Evolutionary conservation across 2,888 invertebrate genomes (phyloP), one percentile per base, ranked within the genome.

Genomic region (Monochamus alternatus): DNA sequence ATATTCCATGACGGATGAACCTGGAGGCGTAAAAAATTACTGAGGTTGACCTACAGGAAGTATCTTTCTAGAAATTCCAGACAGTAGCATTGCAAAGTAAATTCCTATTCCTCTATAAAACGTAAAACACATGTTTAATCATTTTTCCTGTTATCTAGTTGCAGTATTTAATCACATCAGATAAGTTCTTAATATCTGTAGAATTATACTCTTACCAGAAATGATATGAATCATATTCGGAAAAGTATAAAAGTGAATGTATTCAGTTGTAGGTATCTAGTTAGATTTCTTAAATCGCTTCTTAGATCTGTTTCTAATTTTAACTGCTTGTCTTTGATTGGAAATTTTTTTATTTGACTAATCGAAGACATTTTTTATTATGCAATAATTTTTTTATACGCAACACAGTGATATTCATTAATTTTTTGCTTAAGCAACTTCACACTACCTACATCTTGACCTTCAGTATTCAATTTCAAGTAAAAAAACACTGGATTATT

Each of bases 1-100:
- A 59, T 38, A 68, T 68, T 59, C 68, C 58, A 68, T 68, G 58
- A 68, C 68, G 30, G 68, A 58, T 59, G 68, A 68, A 32, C 68
- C 51, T 68, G 68, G 43, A 58, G 68, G 58, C 68, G 58, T 59
- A 51, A 68, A 55, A 64, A 64, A 22, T 64, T 30, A 64, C 44
- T 47, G 43, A 63, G 64, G 32, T 64, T 47, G 44, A 14, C 30
- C 47, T 64, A 47, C 22, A 64, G 64, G 64, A 64, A 44, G 64
- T 64, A 44, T 44, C 43, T 44, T 63, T 44, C 44, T 47, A 22
- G 10, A 30, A 44, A 22, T 64, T 64, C 14, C n/a, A 55, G 52
- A 22, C 22, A 38, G 38, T 38, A 38, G 5, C 2, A 7, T 38
- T 38, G 38, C 4, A 38, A 38, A 38, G 38, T 38, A 38, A 38